Percentiles rank a stretch among this genome's conserved stretches.
Evolutionary conservation across 2,113 vertebrate genomes (phyloP).

Genomic region (Ancistrus triradiatus): DNA sequence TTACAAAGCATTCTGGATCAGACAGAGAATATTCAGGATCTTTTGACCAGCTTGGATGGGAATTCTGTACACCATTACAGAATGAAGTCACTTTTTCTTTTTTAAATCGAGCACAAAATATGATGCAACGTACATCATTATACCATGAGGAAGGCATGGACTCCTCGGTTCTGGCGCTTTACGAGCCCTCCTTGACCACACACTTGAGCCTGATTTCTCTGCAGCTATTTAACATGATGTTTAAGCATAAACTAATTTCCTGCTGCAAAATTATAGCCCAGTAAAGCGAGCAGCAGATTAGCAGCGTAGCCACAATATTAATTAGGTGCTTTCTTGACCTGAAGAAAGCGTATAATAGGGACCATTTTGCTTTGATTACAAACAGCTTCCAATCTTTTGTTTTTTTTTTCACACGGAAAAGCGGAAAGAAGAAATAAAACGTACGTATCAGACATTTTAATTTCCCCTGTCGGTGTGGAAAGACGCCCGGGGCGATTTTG

Average conservation of each 20-base stretch:
- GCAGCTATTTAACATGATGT: slow-evolving; percentile 56
- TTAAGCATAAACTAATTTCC: slow-evolving; percentile 67
- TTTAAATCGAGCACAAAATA: too few relatives aligned
- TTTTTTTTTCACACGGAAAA: slow-evolving; percentile 47
- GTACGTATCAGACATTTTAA: slow-evolving; percentile 69
- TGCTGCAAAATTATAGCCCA: slow-evolving; percentile 67
- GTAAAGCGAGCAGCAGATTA: slow-evolving; percentile 62
- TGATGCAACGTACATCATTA: background rate
- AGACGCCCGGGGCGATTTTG: slow-evolving; percentile 77
- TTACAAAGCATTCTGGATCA: too few relatives aligned
- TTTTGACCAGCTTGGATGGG: too few relatives aligned
- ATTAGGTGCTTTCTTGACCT: slow-evolving; percentile 55
- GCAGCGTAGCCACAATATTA: slow-evolving; percentile 58
- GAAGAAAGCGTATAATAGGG: slow-evolving; percentile 52
- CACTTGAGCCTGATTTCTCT: slow-evolving; percentile 37
- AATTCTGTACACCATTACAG: too few relatives aligned
- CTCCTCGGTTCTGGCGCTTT: background rate
- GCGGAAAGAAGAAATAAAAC: slow-evolving; percentile 50
- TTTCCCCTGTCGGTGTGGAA: slow-evolving; percentile 79
- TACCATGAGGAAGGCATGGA: too few relatives aligned
- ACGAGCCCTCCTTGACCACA: slow-evolving; percentile 16
- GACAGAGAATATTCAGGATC: too few relatives aligned
- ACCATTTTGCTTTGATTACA: slow-evolving; percentile 65
- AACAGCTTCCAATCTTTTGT: slow-evolving; percentile 48
- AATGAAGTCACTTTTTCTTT: slow-evolving; percentile 27